These are phyloP conservation scores for Taenioides sp. DNA, from an alignment of 2,797 vertebrate species.

Conservation along the genomic window DNA sequence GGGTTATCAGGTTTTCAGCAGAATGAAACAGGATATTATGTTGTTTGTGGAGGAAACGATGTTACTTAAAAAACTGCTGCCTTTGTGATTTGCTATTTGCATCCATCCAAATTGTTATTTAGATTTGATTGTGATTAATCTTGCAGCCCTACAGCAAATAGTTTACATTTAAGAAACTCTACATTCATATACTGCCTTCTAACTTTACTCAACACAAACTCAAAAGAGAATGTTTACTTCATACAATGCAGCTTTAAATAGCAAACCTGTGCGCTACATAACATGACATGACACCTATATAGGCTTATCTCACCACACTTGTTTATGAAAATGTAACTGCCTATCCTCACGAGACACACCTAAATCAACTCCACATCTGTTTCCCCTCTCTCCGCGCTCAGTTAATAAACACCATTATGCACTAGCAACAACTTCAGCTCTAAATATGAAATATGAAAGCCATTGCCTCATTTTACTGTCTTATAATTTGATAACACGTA, in stretches of 20 bases:
- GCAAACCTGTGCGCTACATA: not conserved
- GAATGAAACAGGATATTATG: no score
- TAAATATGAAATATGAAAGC: constrained; percentile 39
- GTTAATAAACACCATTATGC: constrained; percentile 44
- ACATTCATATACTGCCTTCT: no score
- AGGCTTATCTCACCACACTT: not conserved
- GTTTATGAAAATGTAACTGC: constrained; percentile 1
- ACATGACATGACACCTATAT: not conserved
- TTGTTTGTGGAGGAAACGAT: no score
- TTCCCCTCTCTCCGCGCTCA: constrained; percentile 24
- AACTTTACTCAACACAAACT: no score
- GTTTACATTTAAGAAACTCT: no score
- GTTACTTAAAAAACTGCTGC: no score
- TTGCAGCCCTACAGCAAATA: no score
- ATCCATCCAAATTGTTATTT: no score
- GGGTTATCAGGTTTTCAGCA: no score
- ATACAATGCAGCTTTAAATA: not conserved
- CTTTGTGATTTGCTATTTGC: no score
- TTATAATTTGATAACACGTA: constrained; percentile 38
- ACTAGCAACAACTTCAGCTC: constrained; percentile 57
- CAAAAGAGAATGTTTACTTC: no score
- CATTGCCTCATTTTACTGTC: constrained; percentile 29
- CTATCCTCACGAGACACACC: constrained; percentile 7
- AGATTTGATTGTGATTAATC: no score
- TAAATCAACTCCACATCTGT: constrained; percentile 20